Conservation (phyloP, 2,113 vertebrate species). For the Rhea americana region DNA sequence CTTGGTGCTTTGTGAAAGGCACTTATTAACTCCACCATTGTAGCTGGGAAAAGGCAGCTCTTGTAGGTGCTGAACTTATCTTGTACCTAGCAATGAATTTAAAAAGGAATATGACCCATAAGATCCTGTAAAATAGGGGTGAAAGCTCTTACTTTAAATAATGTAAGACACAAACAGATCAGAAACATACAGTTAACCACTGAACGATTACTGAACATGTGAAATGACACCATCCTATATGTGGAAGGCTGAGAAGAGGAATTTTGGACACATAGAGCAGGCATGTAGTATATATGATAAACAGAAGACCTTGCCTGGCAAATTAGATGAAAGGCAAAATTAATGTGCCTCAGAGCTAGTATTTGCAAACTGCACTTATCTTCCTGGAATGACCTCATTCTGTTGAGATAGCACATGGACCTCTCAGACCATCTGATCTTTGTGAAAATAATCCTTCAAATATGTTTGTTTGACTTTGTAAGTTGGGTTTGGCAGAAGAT, state of each 20-base stretch:
- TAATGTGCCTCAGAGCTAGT: not conserved
- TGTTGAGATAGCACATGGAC: not conserved
- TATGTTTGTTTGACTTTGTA: not conserved
- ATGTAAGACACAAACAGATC: fast-evolving
- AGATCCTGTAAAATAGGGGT: not conserved
- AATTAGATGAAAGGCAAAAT: not conserved
- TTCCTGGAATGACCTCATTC: not conserved
- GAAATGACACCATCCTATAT: fast-evolving
- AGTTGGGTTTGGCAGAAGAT: not conserved
- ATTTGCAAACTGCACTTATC: not conserved
- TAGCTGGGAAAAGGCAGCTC: not conserved
- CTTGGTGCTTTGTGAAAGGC: too few relatives aligned
- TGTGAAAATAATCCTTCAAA: not conserved
- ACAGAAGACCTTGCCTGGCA: not conserved
- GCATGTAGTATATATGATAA: not conserved
- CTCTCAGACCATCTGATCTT: not conserved
- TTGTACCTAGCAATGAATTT: not conserved
- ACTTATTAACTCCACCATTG: not conserved
- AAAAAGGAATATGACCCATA: not conserved
- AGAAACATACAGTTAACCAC: not conserved
- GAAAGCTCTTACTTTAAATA: not conserved
- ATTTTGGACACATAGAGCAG: not conserved
- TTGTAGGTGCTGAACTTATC: not conserved
- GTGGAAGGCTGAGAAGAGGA: not conserved
- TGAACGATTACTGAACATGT: not conserved